A percentile compares a stretch with the other conserved stretches of the same genome.
Evolutionary conservation across 2,113 vertebrate genomes (phyloP).

Genomic region (Cyanoderma ruficeps): DNA sequence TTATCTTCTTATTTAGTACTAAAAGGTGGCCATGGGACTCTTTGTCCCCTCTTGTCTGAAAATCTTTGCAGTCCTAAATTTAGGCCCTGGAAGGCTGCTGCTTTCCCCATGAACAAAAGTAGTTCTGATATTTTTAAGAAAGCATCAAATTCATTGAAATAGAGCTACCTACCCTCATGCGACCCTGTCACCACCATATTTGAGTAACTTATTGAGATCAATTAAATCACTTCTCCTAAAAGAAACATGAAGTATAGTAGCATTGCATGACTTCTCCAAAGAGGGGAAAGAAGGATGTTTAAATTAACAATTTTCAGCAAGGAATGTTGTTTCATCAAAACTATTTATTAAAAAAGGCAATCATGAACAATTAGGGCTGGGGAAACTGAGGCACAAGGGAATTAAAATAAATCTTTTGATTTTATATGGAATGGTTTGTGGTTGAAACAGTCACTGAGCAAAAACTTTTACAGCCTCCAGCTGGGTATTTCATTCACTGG

Average conservation of each 20-base stretch:
- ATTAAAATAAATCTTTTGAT: background rate
- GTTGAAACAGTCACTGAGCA: conserved; percentile 15
- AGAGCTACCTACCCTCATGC: background rate
- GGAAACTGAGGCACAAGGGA: conserved; percentile 51
- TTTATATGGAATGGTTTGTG: background rate
- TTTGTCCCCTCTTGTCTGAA: background rate
- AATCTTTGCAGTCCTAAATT: background rate
- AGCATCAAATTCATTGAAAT: background rate
- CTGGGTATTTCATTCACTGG: conserved; percentile 49
- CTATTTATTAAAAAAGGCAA: background rate
- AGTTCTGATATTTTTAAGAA: background rate
- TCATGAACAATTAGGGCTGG: background rate
- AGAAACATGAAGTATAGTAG: background rate
- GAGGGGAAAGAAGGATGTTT: background rate
- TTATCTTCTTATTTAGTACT: background rate
- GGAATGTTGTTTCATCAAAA: background rate
- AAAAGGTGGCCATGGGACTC: background rate
- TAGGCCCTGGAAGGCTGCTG: background rate
- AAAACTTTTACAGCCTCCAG: conserved; percentile 31
- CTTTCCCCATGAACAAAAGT: background rate
- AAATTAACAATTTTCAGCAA: background rate
- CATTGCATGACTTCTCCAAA: background rate
- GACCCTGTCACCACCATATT: background rate
- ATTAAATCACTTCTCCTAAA: background rate
- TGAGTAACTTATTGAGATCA: background rate